Evolutionary conservation across 2,797 vertebrate genomes (phyloP), one percentile per base, ranked within the genome.

Genomic region (Steatocranus sp.): DNA sequence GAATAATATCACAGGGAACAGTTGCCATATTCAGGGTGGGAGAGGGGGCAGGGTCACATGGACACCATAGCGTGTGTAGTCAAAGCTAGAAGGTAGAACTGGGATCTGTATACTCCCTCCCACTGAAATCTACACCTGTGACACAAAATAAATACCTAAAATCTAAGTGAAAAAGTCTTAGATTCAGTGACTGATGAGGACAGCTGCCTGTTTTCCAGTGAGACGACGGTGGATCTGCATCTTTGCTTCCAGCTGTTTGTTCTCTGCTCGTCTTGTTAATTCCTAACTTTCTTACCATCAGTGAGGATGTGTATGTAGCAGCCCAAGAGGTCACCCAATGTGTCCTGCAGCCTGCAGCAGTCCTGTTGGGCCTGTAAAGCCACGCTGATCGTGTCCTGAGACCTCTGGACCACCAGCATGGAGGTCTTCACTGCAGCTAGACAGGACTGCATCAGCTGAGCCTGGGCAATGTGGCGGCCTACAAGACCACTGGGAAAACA

Each of bases 401-500:
- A 93, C 84, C 96, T 98, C 94, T 99, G 98, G 48, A 98, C 86
- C 81, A 99, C 94, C 86, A 96, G 92, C 96, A 99, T 97, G 50
- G 97, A 97, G 78, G 97, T 93, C 94, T 98, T 97, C 83, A 99
- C 95, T 1, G 94, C 95, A 68, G 96, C 91, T 89, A 99, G 87
- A 80, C 97, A 97, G 83, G 97, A 97, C 0, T 98, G 96, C 98
- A 99, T 98, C 84, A 99, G 70, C 87, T 96, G 96, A 50, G 97
- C 97, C 93, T 99, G 97, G 85, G 96, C 97, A 49, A 99, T 95
- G 79, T 92, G 95, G 85, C 97, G 97, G 80, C 97, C 98, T 75
- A 92, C 56, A 70, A 97, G 96, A 82, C 92, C 96, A 84, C 98
- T 99, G 54, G 5, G 20, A 20, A 36, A 53, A 86, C 87, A 91